These are phyloP conservation scores for Gari tellinella DNA, from an alignment of 2,888 invertebrate species.

Conservation along the genomic window DNA sequence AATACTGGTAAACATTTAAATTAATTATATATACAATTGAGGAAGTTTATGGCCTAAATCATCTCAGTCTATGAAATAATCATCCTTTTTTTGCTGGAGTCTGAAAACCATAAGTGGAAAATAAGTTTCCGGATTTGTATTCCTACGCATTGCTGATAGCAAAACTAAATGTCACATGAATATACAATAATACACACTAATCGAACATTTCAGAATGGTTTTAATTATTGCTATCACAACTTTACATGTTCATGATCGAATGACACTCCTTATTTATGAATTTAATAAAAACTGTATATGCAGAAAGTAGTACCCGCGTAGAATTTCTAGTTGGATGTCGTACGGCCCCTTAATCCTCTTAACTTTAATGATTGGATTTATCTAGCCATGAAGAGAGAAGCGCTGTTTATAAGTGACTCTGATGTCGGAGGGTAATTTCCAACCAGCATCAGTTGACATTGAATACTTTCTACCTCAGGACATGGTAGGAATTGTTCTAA, in stretches of 20 bases:
- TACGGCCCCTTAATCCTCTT: constrained; percentile 79
- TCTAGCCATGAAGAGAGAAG: constrained; percentile 71
- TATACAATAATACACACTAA: too few species aligned
- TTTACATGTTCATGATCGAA: too few species aligned
- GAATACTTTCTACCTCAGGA: neutral
- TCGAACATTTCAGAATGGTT: too few species aligned
- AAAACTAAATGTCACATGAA: neutral
- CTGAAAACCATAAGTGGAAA: constrained; percentile 31
- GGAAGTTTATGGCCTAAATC: too few species aligned
- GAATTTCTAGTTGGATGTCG: constrained; percentile 47
- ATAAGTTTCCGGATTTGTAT: constrained; percentile 17
- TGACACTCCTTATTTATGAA: too few species aligned
- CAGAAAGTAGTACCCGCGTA: constrained; percentile 51
- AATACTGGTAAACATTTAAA: too few species aligned
- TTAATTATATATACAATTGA: too few species aligned
- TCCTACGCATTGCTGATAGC: constrained; percentile 9
- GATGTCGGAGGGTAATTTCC: constrained; percentile 45
- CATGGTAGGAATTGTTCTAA: neutral
- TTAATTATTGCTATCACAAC: too few species aligned
- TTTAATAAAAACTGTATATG: neutral
- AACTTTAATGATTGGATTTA: constrained; percentile 74
- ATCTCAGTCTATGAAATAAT: too few species aligned
- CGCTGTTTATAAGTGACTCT: constrained; percentile 57
- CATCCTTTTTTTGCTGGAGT: neutral
- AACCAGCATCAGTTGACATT: constrained; percentile 19